Base-by-base conservation (phyloP, 2,888 invertebrate species). In the Tenthredo amoena region DNA sequence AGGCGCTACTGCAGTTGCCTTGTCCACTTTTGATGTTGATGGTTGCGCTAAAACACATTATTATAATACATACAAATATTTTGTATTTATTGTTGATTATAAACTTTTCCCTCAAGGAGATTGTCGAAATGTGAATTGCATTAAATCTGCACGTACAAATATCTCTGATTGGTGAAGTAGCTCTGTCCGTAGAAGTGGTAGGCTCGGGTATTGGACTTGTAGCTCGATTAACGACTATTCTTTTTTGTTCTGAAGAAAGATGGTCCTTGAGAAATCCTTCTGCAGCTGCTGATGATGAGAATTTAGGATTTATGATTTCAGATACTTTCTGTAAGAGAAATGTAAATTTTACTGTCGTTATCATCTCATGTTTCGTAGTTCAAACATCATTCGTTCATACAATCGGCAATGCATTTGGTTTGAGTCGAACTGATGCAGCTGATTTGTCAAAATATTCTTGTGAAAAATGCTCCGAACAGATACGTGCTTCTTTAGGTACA, bases 341-440 rank as follows among this genome's bases (percentile, higher is more conserved):
- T n/a, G n/a, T n/a, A n/a, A n/a, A n/a, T n/a, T n/a, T n/a, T n/a
- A n/a, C n/a, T n/a, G n/a, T n/a, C n/a, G n/a, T n/a, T n/a, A n/a
- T n/a, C n/a, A n/a, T n/a, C n/a, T n/a, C n/a, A n/a, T n/a, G n/a
- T n/a, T n/a, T n/a, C n/a, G n/a, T n/a, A n/a, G n/a, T n/a, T n/a
- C n/a, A n/a, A n/a, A n/a, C n/a, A n/a, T n/a, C n/a, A n/a, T n/a
- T n/a, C 47, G 58, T 65, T 81, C 21, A 37, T 71, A 47, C 87
- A 87, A 15, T 87, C 18, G 71, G 71, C 71, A 71, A 71, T 21
- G 71, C 18, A 71, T 71, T 71, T 71, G 71, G 71, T 71, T 71
- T 34, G 18, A 71, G 34, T 31, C 86, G 7, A 68, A 40, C 47
- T 15, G 21, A 34, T 88, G 87, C 71, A 18, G 71, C 18, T 0